Evolutionary conservation across 2,888 invertebrate genomes (phyloP).

Genomic region (Hololepta plana): DNA sequence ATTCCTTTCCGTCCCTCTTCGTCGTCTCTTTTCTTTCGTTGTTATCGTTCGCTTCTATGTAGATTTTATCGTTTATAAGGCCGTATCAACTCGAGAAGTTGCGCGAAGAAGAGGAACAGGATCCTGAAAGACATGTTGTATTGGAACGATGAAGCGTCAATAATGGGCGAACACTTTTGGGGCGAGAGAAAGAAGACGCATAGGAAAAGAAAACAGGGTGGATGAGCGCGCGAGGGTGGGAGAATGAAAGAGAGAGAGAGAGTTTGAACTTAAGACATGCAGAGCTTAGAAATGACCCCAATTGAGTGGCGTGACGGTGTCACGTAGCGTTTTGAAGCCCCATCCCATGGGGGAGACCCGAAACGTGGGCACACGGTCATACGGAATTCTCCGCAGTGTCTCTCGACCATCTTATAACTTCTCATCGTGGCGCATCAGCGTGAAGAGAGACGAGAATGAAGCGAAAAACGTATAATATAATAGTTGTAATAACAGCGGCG

Average conservation of each 20-base stretch:
- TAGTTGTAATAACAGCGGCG: neutral
- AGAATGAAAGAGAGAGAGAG: conserved; percentile 8
- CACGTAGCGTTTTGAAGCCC: conserved; percentile 22
- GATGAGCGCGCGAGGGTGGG: too few relatives aligned
- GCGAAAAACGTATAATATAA: neutral
- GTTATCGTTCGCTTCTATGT: too few relatives aligned
- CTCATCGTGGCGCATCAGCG: conserved; percentile 15
- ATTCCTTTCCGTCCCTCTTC: too few relatives aligned
- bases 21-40: too few relatives aligned
- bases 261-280: conserved; percentile 19
- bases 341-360: conserved; percentile 17
- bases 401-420: conserved; percentile 16
- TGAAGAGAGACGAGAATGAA: conserved; percentile 8
- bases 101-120: too few relatives aligned
- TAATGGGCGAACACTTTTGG: too few relatives aligned
- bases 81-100: too few relatives aligned
- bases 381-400: conserved; percentile 14
- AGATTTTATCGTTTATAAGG: too few relatives aligned
- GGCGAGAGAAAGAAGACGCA: too few relatives aligned
- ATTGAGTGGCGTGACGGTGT: conserved; percentile 19
- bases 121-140: too few relatives aligned
- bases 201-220: too few relatives aligned
- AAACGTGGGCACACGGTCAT: conserved; percentile 14
- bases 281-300: conserved; percentile 23
- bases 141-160: too few relatives aligned